Evolutionary conservation across 2,113 vertebrate genomes (phyloP), one percentile per base, ranked within the genome.

Genomic region (Sceloporus tristichus): DNA sequence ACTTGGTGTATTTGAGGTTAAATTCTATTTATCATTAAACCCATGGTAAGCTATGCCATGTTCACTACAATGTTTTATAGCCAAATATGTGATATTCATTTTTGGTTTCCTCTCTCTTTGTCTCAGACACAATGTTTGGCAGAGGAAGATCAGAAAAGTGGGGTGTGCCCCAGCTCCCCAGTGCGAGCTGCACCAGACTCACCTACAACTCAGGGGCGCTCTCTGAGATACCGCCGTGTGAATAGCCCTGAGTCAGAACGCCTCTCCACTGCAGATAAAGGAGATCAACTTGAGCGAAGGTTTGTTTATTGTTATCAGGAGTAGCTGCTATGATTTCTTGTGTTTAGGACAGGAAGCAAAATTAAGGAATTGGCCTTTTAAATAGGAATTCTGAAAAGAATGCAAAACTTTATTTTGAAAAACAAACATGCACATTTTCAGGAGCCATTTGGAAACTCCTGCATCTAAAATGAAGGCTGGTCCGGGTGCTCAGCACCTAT

Each of bases 201-300:
- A 25, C 98, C 98, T 0, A 97, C 97, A 0, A 96, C 97, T 68
- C 98, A 98, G 90, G 97, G 97, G 9, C 98, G 98, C 85, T 98
- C 99, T 56, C 95, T 98, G 27, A 95, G 98, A 29, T 99, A 98
- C 92, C 97, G 97, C 9, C 97, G 98, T 27, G 97, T 98, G 91
- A 99, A 99, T 97, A 99, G 99, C 94, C 98, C 98, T 0, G 98
- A 99, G 89, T 99, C 99, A 0, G 98, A 99, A 56, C 97, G 98
- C 19, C 95, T 98, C 14, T 99, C 98, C 76, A 98, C 98, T 0
- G 98, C 97, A 0, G 98, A 99, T 0, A 97, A 98, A 56, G 96
- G 77, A 7, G 99, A 99, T 27, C 97, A 94, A 2, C 98, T 96
- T 0, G 98, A 98, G 89, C 97, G 98, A 96, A 98, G 98, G 98